Evolutionary conservation across 2,797 vertebrate genomes (phyloP).

Genomic region (Diplodus puntazzo): DNA sequence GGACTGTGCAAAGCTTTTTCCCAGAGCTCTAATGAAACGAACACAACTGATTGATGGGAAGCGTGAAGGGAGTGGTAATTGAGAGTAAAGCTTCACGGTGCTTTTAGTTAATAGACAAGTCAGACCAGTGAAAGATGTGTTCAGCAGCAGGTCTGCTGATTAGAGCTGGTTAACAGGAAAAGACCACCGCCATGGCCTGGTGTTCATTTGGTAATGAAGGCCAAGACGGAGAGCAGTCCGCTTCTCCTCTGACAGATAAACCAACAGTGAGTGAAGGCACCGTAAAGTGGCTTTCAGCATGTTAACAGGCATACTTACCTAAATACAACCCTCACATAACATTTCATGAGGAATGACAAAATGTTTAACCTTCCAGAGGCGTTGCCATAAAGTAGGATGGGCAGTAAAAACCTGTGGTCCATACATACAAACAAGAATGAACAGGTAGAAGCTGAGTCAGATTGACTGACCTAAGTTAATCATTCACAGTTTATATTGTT

Average conservation of each 20-base stretch:
- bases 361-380: constrained; percentile 67
- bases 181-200: constrained; percentile 47
- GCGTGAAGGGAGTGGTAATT: constrained; percentile 86
- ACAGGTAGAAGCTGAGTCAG: constrained; percentile 16
- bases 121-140: constrained; percentile 85
- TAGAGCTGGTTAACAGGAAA: constrained; percentile 79
- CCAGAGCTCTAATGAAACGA: constrained; percentile 79
- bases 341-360: constrained; percentile 69
- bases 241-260: constrained; percentile 57
- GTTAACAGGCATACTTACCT: constrained; percentile 69
- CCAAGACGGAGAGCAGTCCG: constrained; percentile 39
- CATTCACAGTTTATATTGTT: constrained; percentile 24
- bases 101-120: constrained; percentile 89
- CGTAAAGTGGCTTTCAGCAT: constrained; percentile 62
- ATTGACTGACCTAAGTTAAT: constrained; percentile 32
- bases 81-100: constrained; percentile 85
- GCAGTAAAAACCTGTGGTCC: constrained; percentile 58
- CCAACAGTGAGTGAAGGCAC: constrained; percentile 62
- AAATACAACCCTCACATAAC: constrained; percentile 69
- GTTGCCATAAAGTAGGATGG: constrained; percentile 53
- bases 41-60: constrained; percentile 82
- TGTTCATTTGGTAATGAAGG: constrained; percentile 80
- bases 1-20: constrained; percentile 42
- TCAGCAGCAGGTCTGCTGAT: constrained; percentile 79
- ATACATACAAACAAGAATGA: constrained; percentile 38